Percentiles rank a stretch among this genome's conserved stretches.
These are phyloP conservation scores for Drosophila sordidapex DNA, from an alignment of 2,888 invertebrate genomes.

Conservation along the genomic window DNA sequence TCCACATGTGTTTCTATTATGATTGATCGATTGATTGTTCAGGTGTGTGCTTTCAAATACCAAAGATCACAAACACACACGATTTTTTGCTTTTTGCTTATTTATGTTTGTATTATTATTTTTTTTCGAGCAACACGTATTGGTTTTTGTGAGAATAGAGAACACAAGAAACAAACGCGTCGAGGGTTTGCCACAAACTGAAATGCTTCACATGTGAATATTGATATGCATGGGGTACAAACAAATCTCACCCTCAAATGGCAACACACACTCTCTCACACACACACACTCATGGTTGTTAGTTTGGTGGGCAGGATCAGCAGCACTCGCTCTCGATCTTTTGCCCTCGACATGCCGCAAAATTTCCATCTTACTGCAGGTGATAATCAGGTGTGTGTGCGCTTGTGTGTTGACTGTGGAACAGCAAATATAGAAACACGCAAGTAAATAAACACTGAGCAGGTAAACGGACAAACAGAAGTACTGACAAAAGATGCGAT, in stretches of 20 bases:
- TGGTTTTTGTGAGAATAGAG: background rate
- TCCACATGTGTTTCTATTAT: slow-evolving; percentile 40
- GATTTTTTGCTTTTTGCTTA: background rate
- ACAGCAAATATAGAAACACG: slow-evolving; percentile 32
- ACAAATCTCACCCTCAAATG: slow-evolving; percentile 47
- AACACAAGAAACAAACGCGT: slow-evolving; percentile 29
- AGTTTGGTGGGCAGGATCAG: slow-evolving; percentile 61
- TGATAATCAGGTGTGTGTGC: slow-evolving; percentile 80
- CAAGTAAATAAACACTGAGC: slow-evolving; percentile 50
- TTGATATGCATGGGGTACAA: slow-evolving; percentile 25
- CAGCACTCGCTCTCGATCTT: slow-evolving; percentile 34
- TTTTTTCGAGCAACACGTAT: background rate
- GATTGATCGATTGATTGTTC: slow-evolving; percentile 20
- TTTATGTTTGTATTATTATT: background rate
- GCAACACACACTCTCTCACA: slow-evolving; percentile 25
- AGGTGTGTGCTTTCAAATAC: slow-evolving; percentile 19
- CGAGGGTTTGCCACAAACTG: slow-evolving; percentile 74
- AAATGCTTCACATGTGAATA: slow-evolving; percentile 62
- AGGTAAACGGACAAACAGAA: slow-evolving; percentile 49
- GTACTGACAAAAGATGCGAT: background rate
- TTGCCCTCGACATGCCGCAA: slow-evolving; percentile 23
- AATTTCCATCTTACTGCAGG: slow-evolving; percentile 54
- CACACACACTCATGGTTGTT: slow-evolving; percentile 1
- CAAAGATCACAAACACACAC: slow-evolving; percentile 16
- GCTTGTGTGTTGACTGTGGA: slow-evolving; percentile 32